Base-by-base conservation (phyloP, 2,888 invertebrate genomes). In the Charanyca ferruginea region DNA sequence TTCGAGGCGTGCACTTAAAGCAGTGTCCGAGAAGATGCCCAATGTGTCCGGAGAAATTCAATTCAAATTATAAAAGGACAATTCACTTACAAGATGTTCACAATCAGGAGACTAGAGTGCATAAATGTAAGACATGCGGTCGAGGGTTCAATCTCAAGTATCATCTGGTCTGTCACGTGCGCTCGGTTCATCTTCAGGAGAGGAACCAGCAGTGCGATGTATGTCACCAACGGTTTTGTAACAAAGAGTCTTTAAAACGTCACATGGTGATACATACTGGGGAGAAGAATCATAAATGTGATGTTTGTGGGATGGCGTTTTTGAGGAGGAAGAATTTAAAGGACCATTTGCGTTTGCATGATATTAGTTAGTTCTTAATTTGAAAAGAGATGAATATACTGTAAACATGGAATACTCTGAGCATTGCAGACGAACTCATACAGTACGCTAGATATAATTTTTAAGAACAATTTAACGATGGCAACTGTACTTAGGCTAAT, bases 201-300 rank as follows among this genome's bases (percentile, higher is more conserved):
- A 91, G 92, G 85, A 96, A 94, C 44, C 96, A 95, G 68, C 94
- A 96, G 73, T 96, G 96, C 54, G 94, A 95, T 62, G 89, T 96
- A 1, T 96, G 96, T 62, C 89, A 92, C 3, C 95, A 95, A 54
- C 91, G 96, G 75, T 96, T 96, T 77, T 95, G 94, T 71, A 95
- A 95, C 32, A 96, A 96, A 77, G 96, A 96, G 64, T 96, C 96
- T 9, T 83, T 96, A 76, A 96, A 96, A 66, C 87, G 96, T 1
- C 96, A 96, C 67, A 95, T 96, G 95, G 94, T 96, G 5, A 96
- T 96, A 45, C 96, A 96, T 71, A 96, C 96, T 0, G 96, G 95
- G 0, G 95, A 95, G 52, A 96, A 96, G 81, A 96, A 96, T 59
- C 95, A 96, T 64, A 95, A 96, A 69, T 96, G 96, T 60, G 93